phyloP scores from a whole-genome alignment of 2,797 vertebrate species.

The Zalophus californianus region DNA sequence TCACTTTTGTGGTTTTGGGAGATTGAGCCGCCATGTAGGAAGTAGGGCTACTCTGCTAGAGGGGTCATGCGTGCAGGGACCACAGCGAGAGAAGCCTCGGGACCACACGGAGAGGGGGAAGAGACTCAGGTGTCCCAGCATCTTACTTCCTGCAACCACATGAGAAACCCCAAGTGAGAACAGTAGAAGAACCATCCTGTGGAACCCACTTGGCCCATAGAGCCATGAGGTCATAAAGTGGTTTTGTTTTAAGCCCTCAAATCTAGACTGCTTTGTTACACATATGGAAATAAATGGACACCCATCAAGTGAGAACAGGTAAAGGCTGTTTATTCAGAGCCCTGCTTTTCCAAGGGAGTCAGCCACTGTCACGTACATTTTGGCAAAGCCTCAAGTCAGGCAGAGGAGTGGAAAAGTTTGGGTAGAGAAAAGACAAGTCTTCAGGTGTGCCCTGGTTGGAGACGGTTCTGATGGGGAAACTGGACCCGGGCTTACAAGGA shows the following conservation, averaged over 20 bases:
- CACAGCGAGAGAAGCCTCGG: not conserved
- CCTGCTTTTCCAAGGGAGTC: not conserved
- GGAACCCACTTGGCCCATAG: not conserved
- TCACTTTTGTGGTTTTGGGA: not conserved
- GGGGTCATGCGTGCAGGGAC: not conserved
- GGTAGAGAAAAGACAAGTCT: not conserved
- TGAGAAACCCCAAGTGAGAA: not conserved
- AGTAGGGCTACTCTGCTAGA: not conserved
- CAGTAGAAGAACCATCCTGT: not conserved
- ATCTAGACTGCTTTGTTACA: not conserved
- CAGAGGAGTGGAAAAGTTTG: not conserved
- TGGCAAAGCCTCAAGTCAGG: not conserved
- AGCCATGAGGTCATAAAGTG: not conserved
- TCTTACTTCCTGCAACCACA: not conserved
- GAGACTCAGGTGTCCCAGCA: not conserved
- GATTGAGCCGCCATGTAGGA: not conserved
- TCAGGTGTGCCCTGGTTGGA: not conserved
- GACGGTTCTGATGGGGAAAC: not conserved
- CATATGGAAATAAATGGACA: slow-evolving; percentile 11
- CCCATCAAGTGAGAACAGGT: not conserved
- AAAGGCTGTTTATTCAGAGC: slow-evolving; percentile 34
- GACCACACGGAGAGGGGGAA: not conserved
- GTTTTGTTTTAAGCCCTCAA: not conserved
- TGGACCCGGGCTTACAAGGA: not conserved
- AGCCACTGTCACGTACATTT: not conserved